Conservation (phyloP, 2,888 invertebrate genomes). For the Eupithecia subfuscata region DNA sequence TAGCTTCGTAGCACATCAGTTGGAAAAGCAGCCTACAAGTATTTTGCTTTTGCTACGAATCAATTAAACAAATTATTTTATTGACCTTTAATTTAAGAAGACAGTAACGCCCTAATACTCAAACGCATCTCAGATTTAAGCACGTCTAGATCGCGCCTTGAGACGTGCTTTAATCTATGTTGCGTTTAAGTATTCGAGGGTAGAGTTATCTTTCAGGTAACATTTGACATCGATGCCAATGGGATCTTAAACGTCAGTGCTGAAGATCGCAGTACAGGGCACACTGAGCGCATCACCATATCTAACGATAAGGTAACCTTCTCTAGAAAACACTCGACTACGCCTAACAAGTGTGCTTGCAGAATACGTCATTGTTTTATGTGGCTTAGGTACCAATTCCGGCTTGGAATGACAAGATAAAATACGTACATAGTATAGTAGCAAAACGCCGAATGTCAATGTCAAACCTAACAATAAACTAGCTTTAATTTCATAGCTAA, state of each 20-base stretch:
- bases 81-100: not conserved
- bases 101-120: too few relatives aligned
- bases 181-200: too few relatives aligned
- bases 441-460: not conserved
- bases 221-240: conserved; percentile 95
- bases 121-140: too few relatives aligned
- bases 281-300: conserved; percentile 92
- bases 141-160: too few relatives aligned
- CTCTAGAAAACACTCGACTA: not conserved
- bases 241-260: conserved; percentile 93
- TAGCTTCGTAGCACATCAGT: not conserved
- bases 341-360: not conserved
- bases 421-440: not conserved
- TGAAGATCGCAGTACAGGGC: conserved; percentile 91
- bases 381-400: too few relatives aligned
- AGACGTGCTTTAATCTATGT: too few relatives aligned
- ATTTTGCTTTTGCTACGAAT: not conserved
- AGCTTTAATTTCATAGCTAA: not conserved
- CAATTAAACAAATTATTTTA: not conserved
- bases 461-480: not conserved
- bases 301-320: conserved; percentile 88
- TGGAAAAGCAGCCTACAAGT: not conserved
- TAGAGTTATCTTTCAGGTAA: conserved; percentile 80
- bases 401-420: not conserved
- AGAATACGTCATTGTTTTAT: not conserved